Percentiles rank a stretch among this genome's conserved stretches.
Evolutionary conservation across 1,140 invertebrate genomes (phyloP).

Genomic region (Branchinecta lindahli): DNA sequence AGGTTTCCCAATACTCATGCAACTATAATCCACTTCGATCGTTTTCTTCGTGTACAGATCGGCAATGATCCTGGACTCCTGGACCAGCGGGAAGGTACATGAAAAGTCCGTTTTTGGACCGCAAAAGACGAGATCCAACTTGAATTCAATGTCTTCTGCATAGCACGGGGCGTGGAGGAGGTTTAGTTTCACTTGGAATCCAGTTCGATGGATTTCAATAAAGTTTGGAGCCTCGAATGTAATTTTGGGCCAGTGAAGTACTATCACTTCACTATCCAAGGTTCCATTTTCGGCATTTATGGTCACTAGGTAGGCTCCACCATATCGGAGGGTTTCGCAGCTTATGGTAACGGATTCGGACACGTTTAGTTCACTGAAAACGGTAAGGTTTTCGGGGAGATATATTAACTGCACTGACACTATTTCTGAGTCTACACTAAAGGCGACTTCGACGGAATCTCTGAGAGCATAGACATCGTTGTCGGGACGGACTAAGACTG

Average conservation of each 20-base stretch:
- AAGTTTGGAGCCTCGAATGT: background rate
- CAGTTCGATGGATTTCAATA: background rate
- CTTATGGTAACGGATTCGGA: background rate
- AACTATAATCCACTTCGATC: background rate
- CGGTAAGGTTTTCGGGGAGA: background rate
- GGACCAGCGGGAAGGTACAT: background rate
- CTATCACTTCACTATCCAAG: background rate
- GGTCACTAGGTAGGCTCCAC: background rate
- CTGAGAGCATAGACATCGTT: background rate
- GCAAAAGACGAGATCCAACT: background rate
- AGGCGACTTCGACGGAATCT: background rate
- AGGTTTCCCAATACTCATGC: background rate
- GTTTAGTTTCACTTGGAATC: background rate
- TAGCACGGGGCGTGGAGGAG: background rate
- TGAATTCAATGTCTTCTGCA: background rate
- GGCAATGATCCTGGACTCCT: background rate
- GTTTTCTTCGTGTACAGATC: background rate
- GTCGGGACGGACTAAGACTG: background rate
- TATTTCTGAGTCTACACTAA: background rate
- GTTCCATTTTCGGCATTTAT: background rate
- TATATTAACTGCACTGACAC: background rate
- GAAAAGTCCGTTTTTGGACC: background rate
- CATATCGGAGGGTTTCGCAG: background rate
- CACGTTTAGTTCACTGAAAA: background rate
- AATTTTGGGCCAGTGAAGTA: background rate